Evolutionary conservation across 2,113 vertebrate species (phyloP), one percentile per base, ranked within the genome.

Genomic region (Corydoras maculifer): DNA sequence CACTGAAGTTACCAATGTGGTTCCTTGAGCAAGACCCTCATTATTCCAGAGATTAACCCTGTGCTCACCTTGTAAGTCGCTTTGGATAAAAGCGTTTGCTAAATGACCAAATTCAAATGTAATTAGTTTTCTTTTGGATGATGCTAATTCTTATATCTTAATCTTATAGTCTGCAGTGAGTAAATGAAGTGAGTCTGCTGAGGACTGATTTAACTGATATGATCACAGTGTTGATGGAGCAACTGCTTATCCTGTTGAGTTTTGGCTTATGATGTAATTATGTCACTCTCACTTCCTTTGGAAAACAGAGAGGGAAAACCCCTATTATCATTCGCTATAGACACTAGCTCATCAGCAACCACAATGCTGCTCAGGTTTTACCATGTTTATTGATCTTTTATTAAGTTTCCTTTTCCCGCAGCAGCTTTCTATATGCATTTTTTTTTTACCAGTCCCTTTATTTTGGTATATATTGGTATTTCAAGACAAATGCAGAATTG

Each of bases 251-350:
- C 73, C 73, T 69, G 73, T 61, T 62, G 65, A 48, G 69, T 48
- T 77, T 65, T 63, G 69, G 69, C 68, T 72, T 67, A 63, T 75
- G 69, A 65, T 72, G 62, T 9, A 55, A 69, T 84, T 74, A 80
- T 69, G 57, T 82, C 84, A 82, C 67, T 49, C 72, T 80, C 49
- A 65, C 72, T 80, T 78, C 83, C 78, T 75, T 74, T 76, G 68
- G 75, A 67, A 79, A 83, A 80, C 74, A 72, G 48, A 65, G 25
- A 62, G 74, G 74, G 76, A 77, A 79, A 77, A 74, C 80, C 76
- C 81, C 72, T 69, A 51, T 63, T 62, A 62, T 71, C 65, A 54
- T 60, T 74, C 69, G 68, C 65, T 68, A 77, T 68, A 76, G 71
- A 64, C 74, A 35, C 32, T 61, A 62, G 68, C 68, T 48, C 12